Percentiles rank a stretch among this genome's conserved stretches.
phyloP scores from a whole-genome alignment of 2,797 vertebrate species.

The Cheirogaleus major region DNA sequence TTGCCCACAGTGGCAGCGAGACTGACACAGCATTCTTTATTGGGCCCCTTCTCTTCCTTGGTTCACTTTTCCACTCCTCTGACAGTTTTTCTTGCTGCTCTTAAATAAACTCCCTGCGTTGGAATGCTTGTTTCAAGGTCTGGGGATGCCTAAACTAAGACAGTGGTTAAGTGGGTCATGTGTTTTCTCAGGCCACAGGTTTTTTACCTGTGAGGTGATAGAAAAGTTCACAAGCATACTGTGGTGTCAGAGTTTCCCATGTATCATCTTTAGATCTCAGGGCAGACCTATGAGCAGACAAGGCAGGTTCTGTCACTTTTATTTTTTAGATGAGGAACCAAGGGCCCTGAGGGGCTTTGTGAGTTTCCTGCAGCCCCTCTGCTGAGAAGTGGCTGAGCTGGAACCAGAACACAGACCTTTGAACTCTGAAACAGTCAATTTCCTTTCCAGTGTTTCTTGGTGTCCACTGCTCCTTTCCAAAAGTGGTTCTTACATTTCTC shows the following conservation, averaged over 20 bases:
- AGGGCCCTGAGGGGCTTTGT: not conserved
- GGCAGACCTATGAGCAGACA: not conserved
- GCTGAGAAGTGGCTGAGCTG: not conserved
- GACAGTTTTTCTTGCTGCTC: not conserved
- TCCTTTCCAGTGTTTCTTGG: not conserved
- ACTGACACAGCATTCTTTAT: not conserved
- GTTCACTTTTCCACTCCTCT: not conserved
- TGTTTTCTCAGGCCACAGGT: not conserved
- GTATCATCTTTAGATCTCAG: not conserved
- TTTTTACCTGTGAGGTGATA: not conserved
- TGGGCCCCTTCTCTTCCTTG: not conserved
- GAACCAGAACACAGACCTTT: not conserved
- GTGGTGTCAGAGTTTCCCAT: not conserved
- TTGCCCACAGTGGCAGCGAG: not conserved
- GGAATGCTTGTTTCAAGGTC: not conserved
- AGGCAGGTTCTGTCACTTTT: not conserved
- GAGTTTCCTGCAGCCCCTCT: not conserved
- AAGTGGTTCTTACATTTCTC: not conserved
- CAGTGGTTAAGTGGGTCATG: not conserved
- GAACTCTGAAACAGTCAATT: not conserved
- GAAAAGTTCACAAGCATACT: not conserved
- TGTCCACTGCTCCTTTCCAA: not conserved
- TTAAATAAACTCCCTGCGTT: not conserved
- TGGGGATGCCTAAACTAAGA: not conserved
- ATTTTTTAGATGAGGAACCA: not conserved